Base-by-base conservation (phyloP, 2,113 vertebrate genomes). In the Takifugu flavidus region DNA sequence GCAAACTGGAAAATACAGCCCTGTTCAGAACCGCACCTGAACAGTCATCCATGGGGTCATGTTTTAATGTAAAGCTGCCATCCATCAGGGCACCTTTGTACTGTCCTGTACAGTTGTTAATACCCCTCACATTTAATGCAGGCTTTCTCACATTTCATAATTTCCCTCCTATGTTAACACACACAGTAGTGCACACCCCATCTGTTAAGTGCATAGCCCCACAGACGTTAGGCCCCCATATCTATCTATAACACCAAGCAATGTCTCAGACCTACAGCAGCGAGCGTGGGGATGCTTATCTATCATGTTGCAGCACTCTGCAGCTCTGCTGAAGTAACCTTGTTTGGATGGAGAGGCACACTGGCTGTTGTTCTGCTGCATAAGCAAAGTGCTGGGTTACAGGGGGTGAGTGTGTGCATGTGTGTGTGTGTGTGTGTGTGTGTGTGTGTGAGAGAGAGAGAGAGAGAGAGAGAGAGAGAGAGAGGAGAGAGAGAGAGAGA, bases 311-410 rank as follows among this genome's bases (percentile, higher is more conserved):
- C 73, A 62, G 50, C 44, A 26, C 67, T 65, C 50, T 7, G 55
- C 2, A 12, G 34, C 59, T 47, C 58, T 64, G 65, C 58, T 70
- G 28, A 62, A 70, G 59, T 79, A 49, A 64, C 72, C 52, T 67
- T 67, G 75, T 62, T 67, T 42, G 50, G 72, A 77, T 31, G 46
- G 54, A 66, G 55, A 72, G 51, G 64, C 62, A 56, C 54, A 39
- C 74, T 67, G 69, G 42, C 74, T 72, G 77, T 55, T 56, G 57
- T 75, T 53, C 56, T 71, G 74, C 81, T 75, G 75, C 75, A 76
- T 80, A 77, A 83, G 81, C 81, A 73, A 34, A 75, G 72, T 78
- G 56, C 68, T 25, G 65, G 74, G 72, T 83, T 80, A 78, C 68
- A 78, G 57, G 57, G 20, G 59, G 57, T 53, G 56, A 39, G 62